Conservation (phyloP, 1,140 invertebrate species). For the Neoseiulus cucumeris region DNA sequence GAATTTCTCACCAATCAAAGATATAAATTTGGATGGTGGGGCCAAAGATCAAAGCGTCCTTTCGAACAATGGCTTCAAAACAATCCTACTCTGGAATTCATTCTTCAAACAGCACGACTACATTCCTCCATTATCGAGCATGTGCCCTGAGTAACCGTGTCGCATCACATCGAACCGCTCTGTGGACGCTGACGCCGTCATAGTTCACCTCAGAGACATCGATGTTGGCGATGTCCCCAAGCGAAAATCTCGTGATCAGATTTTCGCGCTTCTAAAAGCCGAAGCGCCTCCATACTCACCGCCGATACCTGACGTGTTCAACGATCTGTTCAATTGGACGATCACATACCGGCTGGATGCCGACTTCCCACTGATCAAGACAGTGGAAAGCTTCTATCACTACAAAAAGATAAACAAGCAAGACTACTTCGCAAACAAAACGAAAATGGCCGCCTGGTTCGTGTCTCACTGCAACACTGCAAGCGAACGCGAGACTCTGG, state of each 20-base stretch:
- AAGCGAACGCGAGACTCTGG: slow-evolving; percentile 27
- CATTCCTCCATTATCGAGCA: not conserved
- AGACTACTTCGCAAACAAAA: slow-evolving; percentile 20
- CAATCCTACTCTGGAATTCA: slow-evolving; percentile 9
- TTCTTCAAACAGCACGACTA: slow-evolving; percentile 14
- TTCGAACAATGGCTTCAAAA: not conserved
- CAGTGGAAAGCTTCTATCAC: not conserved
- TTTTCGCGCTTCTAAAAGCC: slow-evolving; percentile 21
- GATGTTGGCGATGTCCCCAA: slow-evolving; percentile 15
- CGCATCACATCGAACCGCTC: slow-evolving; percentile 18
- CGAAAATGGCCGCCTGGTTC: slow-evolving; percentile 29
- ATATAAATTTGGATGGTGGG: not conserved
- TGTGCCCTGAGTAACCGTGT: slow-evolving; percentile 20
- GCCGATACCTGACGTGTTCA: slow-evolving; percentile 11
- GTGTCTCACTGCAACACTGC: slow-evolving; percentile 30
- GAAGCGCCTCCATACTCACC: slow-evolving; percentile 21
- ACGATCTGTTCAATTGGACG: slow-evolving; percentile 18
- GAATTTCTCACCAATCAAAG: not conserved
- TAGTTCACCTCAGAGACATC: slow-evolving; percentile 20
- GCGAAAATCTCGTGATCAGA: slow-evolving; percentile 14
- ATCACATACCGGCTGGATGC: slow-evolving; percentile 19
- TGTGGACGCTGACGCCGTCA: slow-evolving; percentile 17
- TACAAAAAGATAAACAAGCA: not conserved
- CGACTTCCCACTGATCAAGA: slow-evolving; percentile 15
- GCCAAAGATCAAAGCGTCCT: not conserved